These are phyloP conservation scores for Antechinus flavipes DNA, from an alignment of 2,113 vertebrate species.

Conservation along the genomic window DNA sequence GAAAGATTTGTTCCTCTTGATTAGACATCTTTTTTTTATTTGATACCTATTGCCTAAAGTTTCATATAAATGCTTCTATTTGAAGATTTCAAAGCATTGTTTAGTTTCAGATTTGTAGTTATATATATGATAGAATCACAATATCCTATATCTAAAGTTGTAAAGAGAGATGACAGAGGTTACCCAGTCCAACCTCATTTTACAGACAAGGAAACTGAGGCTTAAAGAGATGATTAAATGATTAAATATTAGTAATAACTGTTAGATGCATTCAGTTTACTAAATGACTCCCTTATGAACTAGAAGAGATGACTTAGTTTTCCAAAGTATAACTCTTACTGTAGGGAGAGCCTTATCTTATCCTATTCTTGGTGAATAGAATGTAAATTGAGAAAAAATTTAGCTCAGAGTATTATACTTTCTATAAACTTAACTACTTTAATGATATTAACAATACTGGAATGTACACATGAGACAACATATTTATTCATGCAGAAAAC, in stretches of 20 bases:
- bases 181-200: not conserved
- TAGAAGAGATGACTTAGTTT: not conserved
- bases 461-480: conserved; percentile 15
- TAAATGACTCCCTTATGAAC: not conserved
- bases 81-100: conserved; percentile 18
- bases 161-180: not conserved
- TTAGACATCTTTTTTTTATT: not conserved
- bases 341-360: not conserved
- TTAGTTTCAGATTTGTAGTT: not conserved
- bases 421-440: not conserved
- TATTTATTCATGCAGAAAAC: not conserved
- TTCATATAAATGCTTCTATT: not conserved
- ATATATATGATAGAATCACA: not conserved
- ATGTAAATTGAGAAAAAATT: not conserved
- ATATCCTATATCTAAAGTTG: not conserved
- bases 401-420: not conserved
- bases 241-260: not conserved
- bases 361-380: not conserved
- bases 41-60: not conserved
- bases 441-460: not conserved
- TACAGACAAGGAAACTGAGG: no score
- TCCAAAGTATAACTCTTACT: not conserved
- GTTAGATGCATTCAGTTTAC: not conserved
- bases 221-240: not conserved
- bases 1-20: not conserved